Base-by-base conservation (phyloP, 1,140 invertebrate genomes). In the Tribolium castaneum region DNA sequence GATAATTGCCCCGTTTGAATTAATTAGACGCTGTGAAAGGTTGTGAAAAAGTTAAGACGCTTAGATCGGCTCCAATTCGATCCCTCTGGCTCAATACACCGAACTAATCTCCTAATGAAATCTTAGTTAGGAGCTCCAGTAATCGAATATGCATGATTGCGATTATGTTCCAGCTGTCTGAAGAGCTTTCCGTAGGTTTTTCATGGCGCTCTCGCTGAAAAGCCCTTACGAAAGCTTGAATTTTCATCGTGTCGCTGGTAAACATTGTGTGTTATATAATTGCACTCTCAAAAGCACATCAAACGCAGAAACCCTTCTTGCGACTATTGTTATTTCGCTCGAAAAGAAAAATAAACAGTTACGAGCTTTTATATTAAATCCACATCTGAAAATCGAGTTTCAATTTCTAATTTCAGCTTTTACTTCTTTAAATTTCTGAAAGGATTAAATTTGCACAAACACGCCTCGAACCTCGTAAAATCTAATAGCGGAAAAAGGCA, bases 281-380 rank as follows among this genome's bases (percentile, higher is more conserved):
- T 66, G 25, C 25, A n/a, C 59, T 10, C 59, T 66, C 34, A 66
- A 66, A 66, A 10, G 59, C 59, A 59, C 54, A 66, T 66, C 59
- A 66, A 34, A 66, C 25, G 59, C 59, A 66, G 12, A 66, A 45
- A 45, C 10, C 14, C 13, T 66, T 35, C 25, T 66, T 35, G n/a
- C 10, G 25, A 66, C 25, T 35, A 14, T 66, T 35, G 39, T 45
- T 45, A 45, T 45, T 45, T 45, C 7, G 39, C 39, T 45, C 7
- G 39, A 45, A 45, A 30, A 9, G 39, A 45, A 45, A 45, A 45
- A 45, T 45, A 45, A 45, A 45, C 39, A 10, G 9, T 45, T 45
- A 45, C 39, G 39, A 45, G 39, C 39, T 45, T 45, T 45, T 45
- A 45, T 45, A 45, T 45, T 45, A 45, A 45, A 45, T 45, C 39